Base-by-base conservation (phyloP, 2,888 invertebrate genomes). In the Cephus pygmeus region DNA sequence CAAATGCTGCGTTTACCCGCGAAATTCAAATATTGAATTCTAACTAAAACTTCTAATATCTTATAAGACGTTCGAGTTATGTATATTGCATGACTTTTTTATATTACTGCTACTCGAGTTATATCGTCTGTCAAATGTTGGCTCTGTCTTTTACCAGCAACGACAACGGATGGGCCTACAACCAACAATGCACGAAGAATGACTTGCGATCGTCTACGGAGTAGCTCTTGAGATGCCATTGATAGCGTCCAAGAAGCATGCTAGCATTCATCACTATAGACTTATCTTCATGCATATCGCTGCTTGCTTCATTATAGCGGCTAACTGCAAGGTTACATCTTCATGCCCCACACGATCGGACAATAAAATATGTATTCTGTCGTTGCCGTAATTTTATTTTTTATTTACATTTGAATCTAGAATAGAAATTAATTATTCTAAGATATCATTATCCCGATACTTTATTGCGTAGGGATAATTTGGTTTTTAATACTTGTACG, bases 181-280 rank as follows among this genome's bases (percentile, higher is more conserved):
- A 56, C 56, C 23, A 56, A 56, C 56, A 56, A 74, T n/a, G 74
- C 15, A 74, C 74, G 74, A 34, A 31, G 81, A 83, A 85, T 85
- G 86, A 85, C 85, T 85, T 85, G 85, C 85, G 81, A 85, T 85
- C 85, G 82, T 76, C 33, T 56, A 40, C 73, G 75, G 71, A 71
- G 75, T 81, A 81, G 81, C 82, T 80, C 75, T 73, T 78, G 75
- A 85, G 86, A 85, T 85, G 85, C 79, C 79, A 83, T 84, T 83
- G 86, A 85, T 86, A 86, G 80, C 79, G 80, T 79, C 81, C 76
- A 81, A 81, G 81, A 83, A 82, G 82, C 82, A 76, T 79, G 81
- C 81, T 81, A 80, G 85, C 86, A 86, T 86, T 85, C 86, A 86
- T 85, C 86, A 86, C 82, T 81, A 82, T 82, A 84, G 82, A 81